Evolutionary conservation across 2,888 invertebrate genomes (phyloP), one percentile per base, ranked within the genome.

Genomic region (Operophtera brumata): DNA sequence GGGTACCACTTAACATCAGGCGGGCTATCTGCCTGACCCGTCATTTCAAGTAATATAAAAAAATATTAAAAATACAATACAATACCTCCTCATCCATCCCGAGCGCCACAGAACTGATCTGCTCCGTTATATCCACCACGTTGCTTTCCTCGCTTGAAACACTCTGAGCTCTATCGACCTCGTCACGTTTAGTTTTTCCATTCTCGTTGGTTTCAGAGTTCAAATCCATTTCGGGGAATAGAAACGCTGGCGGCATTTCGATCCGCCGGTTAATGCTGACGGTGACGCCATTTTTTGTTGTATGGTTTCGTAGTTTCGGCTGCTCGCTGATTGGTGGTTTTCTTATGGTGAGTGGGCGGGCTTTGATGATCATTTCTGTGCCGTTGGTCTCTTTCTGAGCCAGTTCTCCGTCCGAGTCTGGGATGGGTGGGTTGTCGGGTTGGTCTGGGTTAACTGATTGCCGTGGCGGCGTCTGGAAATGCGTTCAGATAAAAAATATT

Each of bases 241-340:
- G 88, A 79, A 95, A 95, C 13, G 94, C 94, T 10, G 96, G 94
- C 47, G 96, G 95, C 94, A 96, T 94, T 82, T 96, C 96, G 69
- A 95, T 95, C 57, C 95, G 89, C 48, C 95, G 87, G 67, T 93
- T 94, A 70, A 93, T 94, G 66, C 92, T 93, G 63, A 94, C 92
- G 72, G 93, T 93, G 41, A 94, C 92, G 51, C 93, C 91, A 57
- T 92, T 91, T 60, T 91, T 88, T 42, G 91, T 80, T 34, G 77
- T 85, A 62, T 93, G 80, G 52, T 92, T 92, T 77, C 95, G 91
- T 46, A 96, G 84, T 71, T 95, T 94, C 3, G 96, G 96, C 69
- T 95, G 95, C 74, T 96, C 95, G 65, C 94, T 93, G 39, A 95
- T 81, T n/a, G 94, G 94, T 67, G 94, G 95, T 79, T 96, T 96